Conservation (phyloP, 37 sponge, comb jelly and placozoan species). For the Chondrilla cf. caribensis region DNA sequence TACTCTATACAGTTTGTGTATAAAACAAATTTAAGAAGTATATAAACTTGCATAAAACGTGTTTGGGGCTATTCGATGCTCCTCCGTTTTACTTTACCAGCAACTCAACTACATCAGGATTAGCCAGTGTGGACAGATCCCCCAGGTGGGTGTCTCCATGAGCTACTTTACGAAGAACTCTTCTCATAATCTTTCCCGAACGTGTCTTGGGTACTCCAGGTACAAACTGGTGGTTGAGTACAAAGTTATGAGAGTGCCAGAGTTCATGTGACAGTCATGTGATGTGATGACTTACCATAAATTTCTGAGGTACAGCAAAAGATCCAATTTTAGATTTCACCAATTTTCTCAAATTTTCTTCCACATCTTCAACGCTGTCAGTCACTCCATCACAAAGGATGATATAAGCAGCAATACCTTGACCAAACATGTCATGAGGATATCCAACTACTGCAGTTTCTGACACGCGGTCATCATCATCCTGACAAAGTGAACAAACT, state of each 20-base stretch:
- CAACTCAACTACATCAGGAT: constrained; percentile 77
- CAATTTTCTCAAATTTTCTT: constrained; percentile 38
- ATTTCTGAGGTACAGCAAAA: constrained; percentile 84
- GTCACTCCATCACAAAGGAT: constrained; percentile 79
- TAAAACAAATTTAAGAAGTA: too few species aligned
- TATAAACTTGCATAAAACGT: too few species aligned
- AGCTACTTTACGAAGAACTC: constrained; percentile 88
- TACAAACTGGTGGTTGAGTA: constrained; percentile 71
- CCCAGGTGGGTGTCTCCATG: constrained; percentile 65
- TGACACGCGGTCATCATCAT: constrained; percentile 65
- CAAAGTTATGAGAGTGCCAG: neutral
- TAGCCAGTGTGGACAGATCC: constrained; percentile 90
- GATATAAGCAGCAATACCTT: constrained; percentile 81
- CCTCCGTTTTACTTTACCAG: too few species aligned
- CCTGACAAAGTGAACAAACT: constrained; percentile 5
- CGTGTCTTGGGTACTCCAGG: constrained; percentile 98
- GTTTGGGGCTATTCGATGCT: too few species aligned
- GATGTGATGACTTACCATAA: constrained; percentile 53
- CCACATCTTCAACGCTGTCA: constrained; percentile 33
- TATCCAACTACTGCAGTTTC: constrained; percentile 89
- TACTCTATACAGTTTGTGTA: too few species aligned
- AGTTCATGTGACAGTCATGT: neutral
- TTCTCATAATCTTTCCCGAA: constrained; percentile 98
- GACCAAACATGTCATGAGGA: constrained; percentile 87
- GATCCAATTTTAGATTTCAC: constrained; percentile 71